Base-by-base conservation (phyloP, 2,113 vertebrate genomes). In the Dipodomys ordii region DNA sequence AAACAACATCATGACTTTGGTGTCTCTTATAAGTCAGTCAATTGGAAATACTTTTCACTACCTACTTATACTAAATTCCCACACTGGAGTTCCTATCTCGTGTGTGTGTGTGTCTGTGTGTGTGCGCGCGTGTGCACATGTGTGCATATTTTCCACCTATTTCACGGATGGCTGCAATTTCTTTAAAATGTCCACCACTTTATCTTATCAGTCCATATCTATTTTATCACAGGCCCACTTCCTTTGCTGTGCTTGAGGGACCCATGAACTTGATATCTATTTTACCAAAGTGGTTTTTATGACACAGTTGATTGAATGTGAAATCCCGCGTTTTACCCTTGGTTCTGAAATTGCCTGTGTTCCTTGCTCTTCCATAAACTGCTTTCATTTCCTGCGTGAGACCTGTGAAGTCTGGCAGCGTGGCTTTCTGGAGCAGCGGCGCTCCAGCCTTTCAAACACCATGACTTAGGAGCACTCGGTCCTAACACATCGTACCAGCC, bases 301-400 rank as follows among this genome's bases (percentile, higher is more conserved):
- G 71, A 81, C 79, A 77, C 53, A 90, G 60, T 25, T 77, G 62
- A 84, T 46, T 69, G 87, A 68, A 92, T 53, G 11, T 80, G 88
- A 92, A 92, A 94, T 46, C 82, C 20, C 83, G 82, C 27, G 46
- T 89, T 94, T 91, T 65, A 83, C 67, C 30, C 25, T 13, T 3
- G 23, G 30, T 74, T 86, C 79, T 92, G 71, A 89, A 87, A 83
- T 77, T 25, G 88, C 11, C 46, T 53, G 2, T 6, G 53, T 64
- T 68, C 68, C 68, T 73, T 53, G 39, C 46, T 86, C 82, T 73
- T 81, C 27, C 69, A 13, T 73, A 62, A 90, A 80, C 49, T 39
- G 32, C 18, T 93, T 89, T 82, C 87, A 68, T 84, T 92, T 93
- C 83, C 88, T 64, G 20, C 0, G 0, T 83, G 92, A 91, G 76